A percentile compares a stretch with the other conserved stretches of the same genome.
phyloP scores from a whole-genome alignment of 2,113 vertebrate genomes.

The Climacteris rufus region DNA sequence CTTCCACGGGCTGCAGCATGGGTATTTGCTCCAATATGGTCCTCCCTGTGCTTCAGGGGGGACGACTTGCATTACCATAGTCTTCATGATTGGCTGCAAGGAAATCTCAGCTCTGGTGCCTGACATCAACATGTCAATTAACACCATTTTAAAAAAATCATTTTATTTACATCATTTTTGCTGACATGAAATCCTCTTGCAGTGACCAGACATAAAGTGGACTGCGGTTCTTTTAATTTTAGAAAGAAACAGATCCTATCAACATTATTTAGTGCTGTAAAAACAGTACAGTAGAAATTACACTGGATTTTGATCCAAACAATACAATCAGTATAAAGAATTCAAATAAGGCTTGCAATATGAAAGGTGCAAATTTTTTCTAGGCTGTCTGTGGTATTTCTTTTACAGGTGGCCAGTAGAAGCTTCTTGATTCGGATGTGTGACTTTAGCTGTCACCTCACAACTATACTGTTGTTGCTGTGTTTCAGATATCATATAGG shows the following conservation, averaged over 20 bases:
- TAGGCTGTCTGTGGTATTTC: not conserved
- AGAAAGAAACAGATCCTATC: not conserved
- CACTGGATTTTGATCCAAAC: not conserved
- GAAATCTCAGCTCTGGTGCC: not conserved
- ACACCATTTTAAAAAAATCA: accelerated
- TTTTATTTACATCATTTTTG: not conserved
- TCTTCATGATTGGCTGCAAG: not conserved
- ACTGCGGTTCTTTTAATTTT: not conserved
- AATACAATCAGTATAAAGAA: not conserved
- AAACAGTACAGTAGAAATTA: not conserved
- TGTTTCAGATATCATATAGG: not conserved
- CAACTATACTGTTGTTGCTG: not conserved
- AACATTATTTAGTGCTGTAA: not conserved
- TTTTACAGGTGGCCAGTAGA: not conserved
- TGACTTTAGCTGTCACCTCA: not conserved
- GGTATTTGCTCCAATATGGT: not conserved
- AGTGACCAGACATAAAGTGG: not conserved
- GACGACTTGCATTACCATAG: not conserved
- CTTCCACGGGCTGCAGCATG: not conserved
- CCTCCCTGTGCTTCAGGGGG: not conserved
- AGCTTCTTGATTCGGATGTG: not conserved
- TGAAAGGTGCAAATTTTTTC: not conserved
- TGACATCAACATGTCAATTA: not conserved
- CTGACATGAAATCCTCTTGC: not conserved
- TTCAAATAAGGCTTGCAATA: not conserved